These are phyloP conservation scores for Cochlearius cochlearius DNA, from an alignment of 2,113 vertebrate genomes.

Conservation along the genomic window DNA sequence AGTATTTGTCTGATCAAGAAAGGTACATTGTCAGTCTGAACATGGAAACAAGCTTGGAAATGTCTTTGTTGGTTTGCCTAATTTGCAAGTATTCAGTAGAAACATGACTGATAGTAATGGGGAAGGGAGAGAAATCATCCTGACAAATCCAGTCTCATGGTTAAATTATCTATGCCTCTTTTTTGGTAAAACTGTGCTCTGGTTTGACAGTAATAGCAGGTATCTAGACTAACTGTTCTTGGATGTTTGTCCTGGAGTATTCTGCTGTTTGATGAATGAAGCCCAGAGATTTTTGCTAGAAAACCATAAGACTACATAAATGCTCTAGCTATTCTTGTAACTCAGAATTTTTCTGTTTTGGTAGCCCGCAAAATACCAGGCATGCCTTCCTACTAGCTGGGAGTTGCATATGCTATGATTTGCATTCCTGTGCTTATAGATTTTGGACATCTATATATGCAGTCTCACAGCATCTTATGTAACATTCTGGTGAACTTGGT, in stretches of 20 bases:
- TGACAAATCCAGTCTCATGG: neutral
- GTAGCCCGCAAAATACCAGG: neutral
- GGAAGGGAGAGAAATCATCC: neutral
- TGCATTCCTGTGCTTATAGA: neutral
- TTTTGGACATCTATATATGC: neutral
- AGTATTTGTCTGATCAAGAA: constrained; percentile 94
- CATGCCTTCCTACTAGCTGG: neutral
- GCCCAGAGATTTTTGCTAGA: neutral
- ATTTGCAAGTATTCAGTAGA: neutral
- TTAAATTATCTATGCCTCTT: neutral
- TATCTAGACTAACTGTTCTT: neutral
- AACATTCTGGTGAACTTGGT: neutral
- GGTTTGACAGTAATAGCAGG: neutral
- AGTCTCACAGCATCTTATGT: neutral
- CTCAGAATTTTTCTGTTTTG: neutral
- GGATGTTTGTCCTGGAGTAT: neutral
- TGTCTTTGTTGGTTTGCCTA: neutral
- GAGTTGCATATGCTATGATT: neutral
- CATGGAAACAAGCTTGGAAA: neutral
- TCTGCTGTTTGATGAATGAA: neutral
- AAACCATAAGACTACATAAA: neutral
- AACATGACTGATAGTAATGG: neutral
- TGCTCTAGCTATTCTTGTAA: neutral
- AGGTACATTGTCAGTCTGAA: constrained; percentile 80
- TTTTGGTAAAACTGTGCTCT: neutral